Evolutionary conservation across 1,140 invertebrate genomes (phyloP).

Genomic region (Luehdorfia chinensis): DNA sequence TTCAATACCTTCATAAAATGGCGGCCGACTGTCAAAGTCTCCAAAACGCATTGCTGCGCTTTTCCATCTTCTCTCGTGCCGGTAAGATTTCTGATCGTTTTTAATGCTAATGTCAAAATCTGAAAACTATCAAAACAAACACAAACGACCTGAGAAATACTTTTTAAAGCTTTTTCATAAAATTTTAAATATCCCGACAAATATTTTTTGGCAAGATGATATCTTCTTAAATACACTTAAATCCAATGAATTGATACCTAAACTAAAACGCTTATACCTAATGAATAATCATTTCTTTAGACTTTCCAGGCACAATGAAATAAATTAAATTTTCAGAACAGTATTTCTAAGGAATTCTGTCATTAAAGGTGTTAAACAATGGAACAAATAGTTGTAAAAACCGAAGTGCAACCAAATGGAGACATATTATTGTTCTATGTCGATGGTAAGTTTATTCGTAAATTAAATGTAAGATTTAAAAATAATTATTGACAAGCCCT

Average conservation of each 20-base stretch:
- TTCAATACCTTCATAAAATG: too few species aligned
- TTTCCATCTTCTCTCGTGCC: slow-evolving; percentile 6
- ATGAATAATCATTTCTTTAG: too few species aligned
- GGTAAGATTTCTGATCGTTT: slow-evolving; percentile 28
- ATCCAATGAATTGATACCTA: too few species aligned
- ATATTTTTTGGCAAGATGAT: neutral
- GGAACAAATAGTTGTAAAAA: slow-evolving; percentile 60
- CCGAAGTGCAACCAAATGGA: slow-evolving; percentile 53
- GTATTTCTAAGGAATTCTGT: too few species aligned
- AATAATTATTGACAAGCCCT: too few species aligned
- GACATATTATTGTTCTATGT: slow-evolving; percentile 64
- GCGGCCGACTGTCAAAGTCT: slow-evolving; percentile 15
- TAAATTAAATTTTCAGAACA: neutral
- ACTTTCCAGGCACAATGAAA: neutral
- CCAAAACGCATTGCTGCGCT: slow-evolving; percentile 31
- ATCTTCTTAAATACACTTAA: too few species aligned
- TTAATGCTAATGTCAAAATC: slow-evolving; percentile 37
- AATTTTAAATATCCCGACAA: neutral
- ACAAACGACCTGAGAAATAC: neutral
- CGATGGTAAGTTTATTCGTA: slow-evolving; percentile 46
- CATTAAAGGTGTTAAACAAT: slow-evolving; percentile 24
- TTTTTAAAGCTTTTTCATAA: neutral
- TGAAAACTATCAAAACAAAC: slow-evolving; percentile 27
- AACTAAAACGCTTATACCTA: too few species aligned
- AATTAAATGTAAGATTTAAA: too few species aligned